Conservation (phyloP, 2,113 vertebrate genomes). For the Hemicordylus capensis region DNA sequence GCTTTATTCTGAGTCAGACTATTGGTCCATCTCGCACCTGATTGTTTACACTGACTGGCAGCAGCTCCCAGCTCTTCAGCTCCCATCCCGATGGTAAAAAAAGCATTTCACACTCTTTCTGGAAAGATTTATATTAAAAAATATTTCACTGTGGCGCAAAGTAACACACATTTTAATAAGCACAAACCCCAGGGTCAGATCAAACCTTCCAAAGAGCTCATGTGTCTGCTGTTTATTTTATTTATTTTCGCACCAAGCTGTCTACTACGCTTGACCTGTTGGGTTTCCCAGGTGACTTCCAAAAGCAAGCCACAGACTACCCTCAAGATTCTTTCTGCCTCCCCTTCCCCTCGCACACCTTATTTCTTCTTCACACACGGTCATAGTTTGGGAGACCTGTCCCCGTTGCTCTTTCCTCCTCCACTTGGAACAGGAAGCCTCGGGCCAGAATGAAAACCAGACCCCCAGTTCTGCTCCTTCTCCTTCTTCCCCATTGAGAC, state of each 20-base stretch:
- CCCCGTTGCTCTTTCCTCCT: accelerated
- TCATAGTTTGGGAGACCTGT: background rate
- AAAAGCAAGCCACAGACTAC: constrained; percentile 23
- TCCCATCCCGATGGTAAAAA: constrained; percentile 19
- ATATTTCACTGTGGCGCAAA: background rate
- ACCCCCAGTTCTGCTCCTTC: accelerated
- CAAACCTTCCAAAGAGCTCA: constrained; percentile 30
- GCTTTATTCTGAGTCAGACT: background rate
- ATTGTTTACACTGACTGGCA: too few species aligned
- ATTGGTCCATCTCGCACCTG: too few species aligned
- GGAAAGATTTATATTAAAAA: constrained; percentile 35
- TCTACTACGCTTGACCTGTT: constrained; percentile 3
- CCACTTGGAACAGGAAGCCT: background rate
- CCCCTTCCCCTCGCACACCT: background rate
- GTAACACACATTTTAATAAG: constrained; percentile 38
- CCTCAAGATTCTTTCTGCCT: background rate
- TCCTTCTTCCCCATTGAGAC: background rate
- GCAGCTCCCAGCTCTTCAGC: constrained; percentile 58
- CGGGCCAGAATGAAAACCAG: background rate
- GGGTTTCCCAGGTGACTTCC: constrained; percentile 8
- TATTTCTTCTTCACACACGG: background rate
- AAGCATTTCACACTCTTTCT: constrained; percentile 40
- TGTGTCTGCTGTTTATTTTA: too few species aligned
- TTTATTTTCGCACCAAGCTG: constrained; percentile 37
- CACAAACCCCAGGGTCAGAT: constrained; percentile 48